Conservation (phyloP, 2,113 vertebrate species). For the Gracilinanus agilis region DNA sequence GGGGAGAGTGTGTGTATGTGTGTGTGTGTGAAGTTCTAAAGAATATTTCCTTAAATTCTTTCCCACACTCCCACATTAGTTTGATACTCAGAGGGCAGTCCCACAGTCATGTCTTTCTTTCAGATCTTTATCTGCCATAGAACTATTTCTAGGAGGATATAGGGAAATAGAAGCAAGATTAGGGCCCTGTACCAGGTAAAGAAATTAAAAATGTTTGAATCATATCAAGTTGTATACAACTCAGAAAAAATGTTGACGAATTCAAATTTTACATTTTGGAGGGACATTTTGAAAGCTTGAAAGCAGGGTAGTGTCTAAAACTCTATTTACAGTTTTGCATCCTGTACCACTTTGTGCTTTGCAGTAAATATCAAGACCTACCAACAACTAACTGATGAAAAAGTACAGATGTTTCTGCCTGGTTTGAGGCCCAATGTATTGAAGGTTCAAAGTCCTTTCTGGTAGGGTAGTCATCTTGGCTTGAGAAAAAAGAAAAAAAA, state of each 20-base stretch:
- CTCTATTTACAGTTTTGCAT: background rate
- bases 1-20: background rate
- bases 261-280: background rate
- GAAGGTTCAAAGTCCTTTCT: background rate
- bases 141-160: background rate
- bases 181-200: background rate
- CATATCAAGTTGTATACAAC: background rate
- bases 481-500: background rate
- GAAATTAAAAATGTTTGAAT: background rate
- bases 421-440: background rate
- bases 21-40: background rate
- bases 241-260: background rate
- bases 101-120: background rate
- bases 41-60: background rate
- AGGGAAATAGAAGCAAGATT: background rate
- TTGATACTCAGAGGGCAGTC: background rate
- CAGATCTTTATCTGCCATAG: background rate
- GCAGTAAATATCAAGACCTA: background rate
- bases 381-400: background rate
- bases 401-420: background rate
- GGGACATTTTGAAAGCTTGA: background rate
- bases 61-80: background rate
- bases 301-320: background rate
- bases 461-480: background rate
- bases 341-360: background rate